These are phyloP conservation scores for Sander vitreus DNA, from an alignment of 2,113 vertebrate genomes.

Conservation along the genomic window DNA sequence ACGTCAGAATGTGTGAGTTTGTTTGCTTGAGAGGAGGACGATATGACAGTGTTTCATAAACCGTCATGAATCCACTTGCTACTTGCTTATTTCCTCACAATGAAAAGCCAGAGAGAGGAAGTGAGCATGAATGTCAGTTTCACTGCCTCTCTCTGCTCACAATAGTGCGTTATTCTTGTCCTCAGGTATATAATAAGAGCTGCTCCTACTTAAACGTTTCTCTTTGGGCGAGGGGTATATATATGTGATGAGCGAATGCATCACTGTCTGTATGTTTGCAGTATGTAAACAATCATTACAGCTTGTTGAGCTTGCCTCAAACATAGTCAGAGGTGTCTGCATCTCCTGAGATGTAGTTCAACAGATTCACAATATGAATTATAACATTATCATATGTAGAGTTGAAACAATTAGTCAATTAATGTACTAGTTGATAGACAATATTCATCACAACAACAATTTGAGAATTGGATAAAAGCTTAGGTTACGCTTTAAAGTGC, in stretches of 20 bases:
- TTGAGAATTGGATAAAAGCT: neutral
- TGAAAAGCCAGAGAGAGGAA: constrained; percentile 28
- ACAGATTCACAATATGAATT: neutral
- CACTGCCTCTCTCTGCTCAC: constrained; percentile 23
- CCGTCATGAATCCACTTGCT: neutral
- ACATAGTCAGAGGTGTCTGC: neutral
- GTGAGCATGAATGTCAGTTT: constrained; percentile 50
- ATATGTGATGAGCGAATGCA: constrained; percentile 7
- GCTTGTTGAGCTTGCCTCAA: neutral
- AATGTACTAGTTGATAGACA: neutral
- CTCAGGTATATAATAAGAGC: constrained; percentile 60
- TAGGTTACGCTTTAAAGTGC: neutral
- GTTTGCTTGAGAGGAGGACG: neutral
- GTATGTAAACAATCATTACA: constrained; percentile 27
- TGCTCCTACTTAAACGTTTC: constrained; percentile 32
- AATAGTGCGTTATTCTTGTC: constrained; percentile 57
- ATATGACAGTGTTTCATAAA: constrained; percentile 11
- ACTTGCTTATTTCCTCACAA: constrained; percentile 23
- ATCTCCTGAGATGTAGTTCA: neutral
- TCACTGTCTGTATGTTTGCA: constrained; percentile 33
- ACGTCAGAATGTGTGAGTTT: constrained; percentile 12
- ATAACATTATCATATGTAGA: neutral
- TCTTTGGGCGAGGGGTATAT: constrained; percentile 11
- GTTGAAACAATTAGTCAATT: neutral
- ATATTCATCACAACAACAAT: neutral